Base-by-base conservation (phyloP, 1,140 invertebrate genomes). In the Drosophila ananassae region DNA sequence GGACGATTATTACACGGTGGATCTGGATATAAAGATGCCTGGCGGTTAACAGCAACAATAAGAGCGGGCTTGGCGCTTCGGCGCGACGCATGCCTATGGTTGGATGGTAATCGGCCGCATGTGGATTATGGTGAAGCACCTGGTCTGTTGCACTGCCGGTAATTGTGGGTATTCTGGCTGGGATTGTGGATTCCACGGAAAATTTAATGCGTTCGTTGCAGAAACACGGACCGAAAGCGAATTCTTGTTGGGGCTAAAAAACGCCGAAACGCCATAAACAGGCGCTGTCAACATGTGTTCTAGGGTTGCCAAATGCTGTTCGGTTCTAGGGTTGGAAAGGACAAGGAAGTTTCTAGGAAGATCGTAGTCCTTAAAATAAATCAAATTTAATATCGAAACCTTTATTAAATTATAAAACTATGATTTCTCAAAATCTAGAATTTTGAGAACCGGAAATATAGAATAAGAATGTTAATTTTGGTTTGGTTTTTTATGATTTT, bases 131-230 rank as follows among this genome's bases (percentile, higher is more conserved):
- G 48, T 53, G 63, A 47, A 44, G 34, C 34, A 44, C 34, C 10
- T 24, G 47, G 47, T 47, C 8, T 13, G 12, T 41, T 50, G 57
- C 17, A 48, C 21, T 48, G 21, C 39, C 32, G 44, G 44, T 10
- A 10, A 47, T 21, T 47, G 2, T 30, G 13, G 53, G 34, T 56
- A 52, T 62, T 77, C 48, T 39, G 22, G 53, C 32, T 47, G 21
- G 54, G 53, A 52, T 69, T 60, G 30, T 47, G 32, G 28, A 56
- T 66, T 79, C 63, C 73, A 78, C 82, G 37, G 55, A 76, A 82
- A 85, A 89, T 85, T 85, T 85, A 87, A 87, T 85, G 81, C 82
- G 69, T 87, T 85, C 81, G 80, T 84, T 84, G 80, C 80, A 84
- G 44, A 47, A 84, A 77, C 82, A 87, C 77, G 73, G 76, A 21